Conservation (phyloP, 2,888 invertebrate species). For the Hemithea aestivaria region DNA sequence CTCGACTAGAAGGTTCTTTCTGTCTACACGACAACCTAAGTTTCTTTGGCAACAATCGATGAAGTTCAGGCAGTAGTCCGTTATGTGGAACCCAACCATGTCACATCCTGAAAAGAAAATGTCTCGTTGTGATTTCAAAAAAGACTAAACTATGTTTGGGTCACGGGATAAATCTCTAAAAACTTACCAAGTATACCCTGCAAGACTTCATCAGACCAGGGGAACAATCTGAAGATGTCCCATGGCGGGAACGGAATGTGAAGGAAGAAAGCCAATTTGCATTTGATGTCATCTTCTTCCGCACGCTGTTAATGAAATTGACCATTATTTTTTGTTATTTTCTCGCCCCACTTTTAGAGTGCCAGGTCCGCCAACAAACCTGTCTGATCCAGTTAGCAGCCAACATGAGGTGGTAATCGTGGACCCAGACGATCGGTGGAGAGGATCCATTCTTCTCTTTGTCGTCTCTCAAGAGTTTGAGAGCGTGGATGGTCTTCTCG, state of each 20-base stretch:
- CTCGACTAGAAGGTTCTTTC: conserved; percentile 91
- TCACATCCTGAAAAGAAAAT: conserved; percentile 83
- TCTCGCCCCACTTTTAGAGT: not conserved
- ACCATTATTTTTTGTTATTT: conserved; percentile 6
- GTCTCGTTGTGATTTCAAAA: conserved; percentile 4
- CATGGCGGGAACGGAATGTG: conserved; percentile 97
- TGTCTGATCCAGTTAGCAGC: conserved; percentile 95
- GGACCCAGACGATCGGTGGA: conserved; percentile 93
- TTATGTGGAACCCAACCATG: conserved; percentile 95
- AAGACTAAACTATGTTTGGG: not conserved
- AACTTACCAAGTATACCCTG: conserved; percentile 90
- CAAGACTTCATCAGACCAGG: conserved; percentile 95
- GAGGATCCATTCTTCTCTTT: conserved; percentile 60
- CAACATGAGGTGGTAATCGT: conserved; percentile 96
- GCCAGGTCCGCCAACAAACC: conserved; percentile 47
- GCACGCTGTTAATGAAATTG: conserved; percentile 76
- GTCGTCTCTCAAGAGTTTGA: conserved; percentile 74
- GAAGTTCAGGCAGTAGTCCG: conserved; percentile 94
- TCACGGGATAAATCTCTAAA: conserved; percentile 1
- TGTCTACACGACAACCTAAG: conserved; percentile 92
- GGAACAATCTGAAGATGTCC: conserved; percentile 94
- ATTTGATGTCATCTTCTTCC: conserved; percentile 86
- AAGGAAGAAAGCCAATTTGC: conserved; percentile 93
- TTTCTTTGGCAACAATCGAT: conserved; percentile 94
- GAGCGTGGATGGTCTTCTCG: conserved; percentile 85